These are phyloP conservation scores for Protosalanx chinensis DNA, from an alignment of 2,797 vertebrate species.

Conservation along the genomic window DNA sequence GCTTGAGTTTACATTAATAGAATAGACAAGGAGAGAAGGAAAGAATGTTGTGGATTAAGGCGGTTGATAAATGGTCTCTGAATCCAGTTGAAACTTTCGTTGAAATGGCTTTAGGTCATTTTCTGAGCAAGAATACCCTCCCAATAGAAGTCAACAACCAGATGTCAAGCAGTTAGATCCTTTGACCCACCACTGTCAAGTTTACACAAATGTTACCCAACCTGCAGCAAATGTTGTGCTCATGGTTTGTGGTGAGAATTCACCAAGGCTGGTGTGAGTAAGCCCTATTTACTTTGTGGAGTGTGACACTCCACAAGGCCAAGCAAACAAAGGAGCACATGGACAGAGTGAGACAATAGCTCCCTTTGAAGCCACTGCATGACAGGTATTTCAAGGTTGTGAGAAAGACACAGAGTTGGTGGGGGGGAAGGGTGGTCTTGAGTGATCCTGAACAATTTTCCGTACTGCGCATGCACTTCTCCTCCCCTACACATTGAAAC, in stretches of 20 bases:
- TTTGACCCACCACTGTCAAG: neutral
- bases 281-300: conserved; percentile 21
- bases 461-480: neutral
- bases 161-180: neutral
- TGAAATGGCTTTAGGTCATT: neutral
- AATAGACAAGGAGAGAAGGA: neutral
- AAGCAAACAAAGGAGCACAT: conserved; percentile 59
- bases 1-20: conserved; percentile 11
- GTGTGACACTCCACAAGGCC: conserved; percentile 29
- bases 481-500: neutral
- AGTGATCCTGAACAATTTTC: neutral
- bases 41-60: neutral
- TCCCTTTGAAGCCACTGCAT: conserved; percentile 36
- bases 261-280: conserved; percentile 32
- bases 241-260: conserved; percentile 37
- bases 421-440: conserved; percentile 7
- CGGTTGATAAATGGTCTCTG: neutral
- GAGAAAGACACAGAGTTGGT: conserved; percentile 15
- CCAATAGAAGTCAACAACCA: neutral
- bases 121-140: neutral
- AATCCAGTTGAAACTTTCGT: neutral
- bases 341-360: conserved; percentile 39
- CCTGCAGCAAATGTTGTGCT: conserved; percentile 9
- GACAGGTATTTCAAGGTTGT: conserved; percentile 54
- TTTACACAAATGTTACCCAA: neutral